phyloP scores from a whole-genome alignment of 2,888 invertebrate species.

The Globia sparganii region DNA sequence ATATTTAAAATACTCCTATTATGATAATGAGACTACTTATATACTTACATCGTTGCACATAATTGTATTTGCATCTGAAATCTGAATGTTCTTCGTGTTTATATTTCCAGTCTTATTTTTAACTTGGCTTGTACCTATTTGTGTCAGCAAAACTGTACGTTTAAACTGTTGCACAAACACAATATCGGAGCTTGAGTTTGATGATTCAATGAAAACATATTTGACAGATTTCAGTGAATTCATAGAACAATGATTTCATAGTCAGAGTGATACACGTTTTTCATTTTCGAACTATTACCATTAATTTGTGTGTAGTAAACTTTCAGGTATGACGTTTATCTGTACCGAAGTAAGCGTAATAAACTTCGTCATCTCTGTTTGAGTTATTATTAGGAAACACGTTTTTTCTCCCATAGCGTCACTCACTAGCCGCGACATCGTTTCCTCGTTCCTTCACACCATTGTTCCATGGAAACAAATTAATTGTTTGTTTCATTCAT shows the following conservation, averaged over 20 bases:
- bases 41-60: slow-evolving; percentile 35
- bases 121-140: slow-evolving; percentile 72
- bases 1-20: slow-evolving; percentile 25
- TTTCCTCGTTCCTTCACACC: slow-evolving; percentile 43
- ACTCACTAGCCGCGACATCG: slow-evolving; percentile 39
- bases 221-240: slow-evolving; percentile 66
- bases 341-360: slow-evolving; percentile 25
- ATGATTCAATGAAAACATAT: slow-evolving; percentile 54
- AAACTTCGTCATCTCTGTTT: slow-evolving; percentile 47
- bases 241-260: slow-evolving; percentile 64
- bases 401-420: slow-evolving; percentile 46
- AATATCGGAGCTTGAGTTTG: slow-evolving; percentile 46
- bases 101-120: slow-evolving; percentile 75
- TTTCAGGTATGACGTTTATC: slow-evolving; percentile 33
- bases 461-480: slow-evolving; percentile 34
- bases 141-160: slow-evolving; percentile 72
- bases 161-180: slow-evolving; percentile 63
- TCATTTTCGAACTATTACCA: slow-evolving; percentile 37
- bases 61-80: slow-evolving; percentile 61
- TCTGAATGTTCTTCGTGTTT: slow-evolving; percentile 69
- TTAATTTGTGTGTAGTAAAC: slow-evolving; percentile 38
- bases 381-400: slow-evolving; percentile 56
- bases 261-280: slow-evolving; percentile 27
- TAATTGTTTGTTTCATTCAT: slow-evolving; percentile 8
- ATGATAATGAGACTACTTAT: slow-evolving; percentile 26